Evolutionary conservation across 2,797 vertebrate genomes (phyloP), one percentile per base, ranked within the genome.

Genomic region (Girardinus metallicus): DNA sequence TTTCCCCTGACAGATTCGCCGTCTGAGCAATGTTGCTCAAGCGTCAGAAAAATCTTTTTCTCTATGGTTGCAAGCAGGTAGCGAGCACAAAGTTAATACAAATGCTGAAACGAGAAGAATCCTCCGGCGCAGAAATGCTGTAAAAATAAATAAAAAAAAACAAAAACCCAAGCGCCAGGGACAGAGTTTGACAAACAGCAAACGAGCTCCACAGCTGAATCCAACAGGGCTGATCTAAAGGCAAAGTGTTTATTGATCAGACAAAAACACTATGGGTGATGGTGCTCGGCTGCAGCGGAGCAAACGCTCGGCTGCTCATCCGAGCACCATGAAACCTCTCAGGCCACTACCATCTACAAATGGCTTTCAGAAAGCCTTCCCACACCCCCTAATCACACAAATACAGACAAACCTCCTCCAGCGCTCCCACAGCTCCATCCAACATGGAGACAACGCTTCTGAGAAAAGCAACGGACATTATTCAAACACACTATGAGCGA

Each of bases 341-440:
- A 92, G 85, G 87, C 87, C 85, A 87, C 92, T 92, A 91, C 78
- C 60, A 87, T 86, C 94, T 94, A 93, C 91, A 86, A 88, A 94
- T 90, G 93, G 86, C 92, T 93, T 95, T 95, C 94, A 95, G 95
- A 93, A 95, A 95, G 92, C 90, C 76, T 26, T 87, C 90, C 82
- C 23, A 83, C 92, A 93, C 82, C 91, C 64, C 90, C 84, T 62
- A 77, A 76, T 87, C 93, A 85, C 92, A 91, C 89, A 90, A 39
- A 84, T 60, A 87, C 83, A 89, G 53, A 89, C 90, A 80, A 81
- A 75, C 57, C 62, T 74, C 49, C 26, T 44, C 44, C 10, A 31
- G 18, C 18, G 15, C 9, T 31, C 55, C n/a, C 55, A 60, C n/a
- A 29, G 39, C 26, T 77, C 46, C 70, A 36, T 66, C 26, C 72